A percentile compares a stretch with the other conserved stretches of the same genome.
Conservation (phyloP, 2,888 invertebrate species). For the Papilio protenor region DNA sequence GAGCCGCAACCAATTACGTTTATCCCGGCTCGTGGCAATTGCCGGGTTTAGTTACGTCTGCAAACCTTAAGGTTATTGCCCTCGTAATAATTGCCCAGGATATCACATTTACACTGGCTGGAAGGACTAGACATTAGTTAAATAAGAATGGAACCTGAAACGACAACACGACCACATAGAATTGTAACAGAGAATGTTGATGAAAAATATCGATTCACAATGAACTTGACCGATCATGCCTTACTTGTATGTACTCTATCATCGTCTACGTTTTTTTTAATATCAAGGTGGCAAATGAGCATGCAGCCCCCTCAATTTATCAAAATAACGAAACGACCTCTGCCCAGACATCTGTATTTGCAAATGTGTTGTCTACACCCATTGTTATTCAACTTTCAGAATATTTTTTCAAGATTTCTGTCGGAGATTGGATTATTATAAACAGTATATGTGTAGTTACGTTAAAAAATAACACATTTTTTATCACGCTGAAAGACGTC, state of each 20-base stretch:
- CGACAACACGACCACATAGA: background rate
- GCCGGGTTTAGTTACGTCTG: constrained; percentile 35
- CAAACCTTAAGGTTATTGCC: constrained; percentile 20
- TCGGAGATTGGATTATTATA: background rate
- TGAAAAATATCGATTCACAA: too few species aligned
- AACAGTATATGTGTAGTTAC: background rate
- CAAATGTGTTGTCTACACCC: background rate
- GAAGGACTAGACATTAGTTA: background rate
- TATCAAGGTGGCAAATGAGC: too few species aligned
- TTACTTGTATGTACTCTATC: too few species aligned
- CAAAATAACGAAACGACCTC: too few species aligned
- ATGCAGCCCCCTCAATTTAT: too few species aligned
- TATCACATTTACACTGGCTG: background rate
- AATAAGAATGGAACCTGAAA: background rate
- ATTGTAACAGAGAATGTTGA: too few species aligned
- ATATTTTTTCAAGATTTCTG: background rate
- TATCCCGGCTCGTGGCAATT: constrained; percentile 22
- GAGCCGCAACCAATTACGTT: constrained; percentile 13
- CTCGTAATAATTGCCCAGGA: constrained; percentile 5
- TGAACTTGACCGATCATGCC: too few species aligned
- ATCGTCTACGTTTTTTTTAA: too few species aligned
- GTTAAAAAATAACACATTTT: constrained; percentile 18
- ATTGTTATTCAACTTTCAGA: background rate
- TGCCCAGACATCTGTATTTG: too few species aligned
- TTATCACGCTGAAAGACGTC: constrained; percentile 27